Percentiles rank a stretch among this genome's conserved stretches.
Conservation (phyloP, 2,888 invertebrate species). For the Anthophora plumipes region DNA sequence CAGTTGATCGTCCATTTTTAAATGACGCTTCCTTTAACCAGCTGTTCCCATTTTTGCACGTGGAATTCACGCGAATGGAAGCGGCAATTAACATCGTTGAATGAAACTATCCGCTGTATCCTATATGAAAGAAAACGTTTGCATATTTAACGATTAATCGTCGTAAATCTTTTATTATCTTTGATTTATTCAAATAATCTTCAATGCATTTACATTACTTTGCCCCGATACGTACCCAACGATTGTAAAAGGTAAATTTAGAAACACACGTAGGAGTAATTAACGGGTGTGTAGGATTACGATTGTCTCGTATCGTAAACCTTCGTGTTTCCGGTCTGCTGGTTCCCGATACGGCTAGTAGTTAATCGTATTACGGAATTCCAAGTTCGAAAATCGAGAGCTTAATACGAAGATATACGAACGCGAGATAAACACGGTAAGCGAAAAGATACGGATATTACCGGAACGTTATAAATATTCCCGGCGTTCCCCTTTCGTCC, state of each 20-base stretch:
- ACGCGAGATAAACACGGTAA: conserved; percentile 9
- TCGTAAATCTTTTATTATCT: too few species aligned
- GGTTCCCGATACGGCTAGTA: not conserved
- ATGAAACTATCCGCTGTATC: too few species aligned
- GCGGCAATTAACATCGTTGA: too few species aligned
- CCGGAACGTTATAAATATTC: conserved; percentile 46
- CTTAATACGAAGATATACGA: conserved; percentile 18
- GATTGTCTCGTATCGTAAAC: conserved; percentile 13
- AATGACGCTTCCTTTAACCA: not conserved
- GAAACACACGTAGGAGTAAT: not conserved
- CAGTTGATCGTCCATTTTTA: conserved; percentile 23
- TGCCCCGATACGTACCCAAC: too few species aligned
- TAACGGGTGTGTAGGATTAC: conserved; percentile 14
- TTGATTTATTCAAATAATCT: too few species aligned
- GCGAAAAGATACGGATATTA: conserved; percentile 40
- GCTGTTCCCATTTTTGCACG: not conserved
- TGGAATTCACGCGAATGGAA: not conserved
- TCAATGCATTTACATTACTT: too few species aligned
- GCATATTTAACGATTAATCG: too few species aligned
- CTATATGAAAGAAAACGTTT: too few species aligned
- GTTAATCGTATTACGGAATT: conserved; percentile 37
- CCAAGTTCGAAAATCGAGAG: conserved; percentile 2
- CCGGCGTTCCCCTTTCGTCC: conserved; percentile 21
- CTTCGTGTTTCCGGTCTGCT: conserved; percentile 9
- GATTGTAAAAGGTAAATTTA: not conserved